phyloP scores from a whole-genome alignment of 2,888 invertebrate species.

The Hyposoter didymator region DNA sequence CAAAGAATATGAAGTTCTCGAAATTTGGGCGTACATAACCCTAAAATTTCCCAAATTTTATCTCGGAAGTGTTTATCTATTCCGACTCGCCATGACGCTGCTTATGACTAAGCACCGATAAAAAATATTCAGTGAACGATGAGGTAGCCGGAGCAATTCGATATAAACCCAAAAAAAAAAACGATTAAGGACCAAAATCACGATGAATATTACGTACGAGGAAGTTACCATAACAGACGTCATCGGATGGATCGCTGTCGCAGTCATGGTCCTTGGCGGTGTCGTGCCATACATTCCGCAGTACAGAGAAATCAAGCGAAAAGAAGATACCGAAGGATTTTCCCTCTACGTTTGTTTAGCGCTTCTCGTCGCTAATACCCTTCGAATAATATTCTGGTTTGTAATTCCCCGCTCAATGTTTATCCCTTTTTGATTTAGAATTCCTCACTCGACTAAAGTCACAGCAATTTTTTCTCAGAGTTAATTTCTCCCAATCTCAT shows the following conservation, averaged over 20 bases:
- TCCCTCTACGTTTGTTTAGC: constrained; percentile 98
- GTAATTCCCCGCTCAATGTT: constrained; percentile 78
- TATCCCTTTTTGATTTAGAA: not conserved
- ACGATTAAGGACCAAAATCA: constrained; percentile 40
- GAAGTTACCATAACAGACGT: constrained; percentile 91
- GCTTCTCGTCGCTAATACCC: constrained; percentile 96
- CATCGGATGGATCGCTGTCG: constrained; percentile 92
- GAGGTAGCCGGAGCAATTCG: not conserved
- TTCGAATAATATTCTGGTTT: constrained; percentile 99
- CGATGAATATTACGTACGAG: constrained; percentile 73
- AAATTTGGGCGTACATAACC: constrained; percentile 59
- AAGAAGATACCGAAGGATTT: constrained; percentile 98
- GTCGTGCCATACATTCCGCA: constrained; percentile 98
- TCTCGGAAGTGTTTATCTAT: constrained; percentile 14
- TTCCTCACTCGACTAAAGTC: not conserved
- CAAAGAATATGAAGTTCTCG: constrained; percentile 40
- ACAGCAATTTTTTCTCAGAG: not conserved
- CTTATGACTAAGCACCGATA: not conserved
- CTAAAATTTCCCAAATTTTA: constrained; percentile 11
- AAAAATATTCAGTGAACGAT: not conserved
- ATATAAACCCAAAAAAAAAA: not conserved
- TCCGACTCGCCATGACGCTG: not conserved
- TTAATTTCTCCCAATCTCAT: constrained; percentile 7
- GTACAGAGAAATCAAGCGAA: constrained; percentile 95
- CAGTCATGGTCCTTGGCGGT: constrained; percentile 97